Evolutionary conservation across 1,140 invertebrate genomes (phyloP), one percentile per base, ranked within the genome.

Genomic region (Atta texana): DNA sequence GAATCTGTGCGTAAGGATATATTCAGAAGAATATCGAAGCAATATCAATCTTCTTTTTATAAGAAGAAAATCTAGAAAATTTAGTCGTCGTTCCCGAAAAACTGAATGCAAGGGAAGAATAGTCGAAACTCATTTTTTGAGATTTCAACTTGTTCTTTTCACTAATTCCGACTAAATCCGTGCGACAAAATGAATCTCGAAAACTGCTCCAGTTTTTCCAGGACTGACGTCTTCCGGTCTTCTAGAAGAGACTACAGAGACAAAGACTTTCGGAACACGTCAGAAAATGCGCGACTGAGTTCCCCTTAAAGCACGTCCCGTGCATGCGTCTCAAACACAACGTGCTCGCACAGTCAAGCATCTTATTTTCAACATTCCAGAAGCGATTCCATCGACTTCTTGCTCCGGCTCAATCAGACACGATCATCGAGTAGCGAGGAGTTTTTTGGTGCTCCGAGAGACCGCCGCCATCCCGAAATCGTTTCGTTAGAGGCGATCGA

Each of bases 331-430:
- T 68, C 44, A 68, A 53, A 28, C 63, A 39, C 63, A 69, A 69
- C 49, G 49, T 39, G 44, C 31, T 55, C 77, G 64, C n/a, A 39
- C n/a, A 24, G 64, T 69, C 63, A 18, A 39, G 77, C 49, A 21
- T 71, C 31, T 81, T 69, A 69, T 80, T 81, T 71, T 24, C 77
- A 55, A 69, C 61, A 68, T 80, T 78, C 59, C 76, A 34, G 64
- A 34, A 6, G 21, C n/a, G 21, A 69, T 69, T 69, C 66, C 49
- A 34, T 2, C 16, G 64, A 71, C 28, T 80, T 68, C 14, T 69
- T 55, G 51, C n/a, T 18, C 44, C n/a, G 7, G 7, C 28, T 24
- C 34, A 69, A 69, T 51, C 28, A 18, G 44, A 51, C 24, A 51
- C 59, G 44, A 66, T 64, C 44, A 10, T 72, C 24, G 69, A 72